Conservation (phyloP, 1,140 invertebrate genomes). For the Oreohelix idahoensis region DNA sequence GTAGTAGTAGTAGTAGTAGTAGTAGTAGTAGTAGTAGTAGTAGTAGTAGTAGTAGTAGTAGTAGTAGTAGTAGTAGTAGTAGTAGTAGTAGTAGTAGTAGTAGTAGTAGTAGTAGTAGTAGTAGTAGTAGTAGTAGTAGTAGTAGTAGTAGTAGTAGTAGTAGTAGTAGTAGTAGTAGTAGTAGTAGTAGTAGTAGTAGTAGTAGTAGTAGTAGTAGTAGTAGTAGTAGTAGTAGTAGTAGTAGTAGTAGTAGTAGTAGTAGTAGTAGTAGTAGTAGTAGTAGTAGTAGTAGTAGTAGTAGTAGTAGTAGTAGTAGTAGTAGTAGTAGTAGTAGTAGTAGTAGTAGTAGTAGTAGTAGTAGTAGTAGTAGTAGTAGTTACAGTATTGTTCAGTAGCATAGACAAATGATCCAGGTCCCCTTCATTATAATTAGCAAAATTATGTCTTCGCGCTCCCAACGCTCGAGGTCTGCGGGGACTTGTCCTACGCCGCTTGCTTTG, state of each 20-base stretch:
- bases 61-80: slow-evolving; percentile 28
- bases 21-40: slow-evolving; percentile 30
- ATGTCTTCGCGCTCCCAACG: no score
- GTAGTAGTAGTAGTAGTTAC: slow-evolving; percentile 12
- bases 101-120: slow-evolving; percentile 2
- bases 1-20: slow-evolving; percentile 13
- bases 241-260: slow-evolving; percentile 26
- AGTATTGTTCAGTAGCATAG: no score
- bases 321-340: slow-evolving; percentile 41
- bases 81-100: slow-evolving; percentile 24
- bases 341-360: slow-evolving; percentile 26
- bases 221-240: slow-evolving; percentile 22
- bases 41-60: slow-evolving; percentile 30
- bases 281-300: slow-evolving; percentile 37
- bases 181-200: slow-evolving; percentile 28
- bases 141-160: slow-evolving; percentile 15
- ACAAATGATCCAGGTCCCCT: no score
- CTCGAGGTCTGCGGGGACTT: no score
- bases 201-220: slow-evolving; percentile 27
- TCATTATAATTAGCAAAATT: no score
- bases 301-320: slow-evolving; percentile 40
- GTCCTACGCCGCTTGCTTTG: no score
- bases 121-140: slow-evolving; percentile 19
- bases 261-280: slow-evolving; percentile 21
- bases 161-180: slow-evolving; percentile 19